Conservation (phyloP, 2,888 invertebrate genomes). For the Sicus ferrugineus region DNA sequence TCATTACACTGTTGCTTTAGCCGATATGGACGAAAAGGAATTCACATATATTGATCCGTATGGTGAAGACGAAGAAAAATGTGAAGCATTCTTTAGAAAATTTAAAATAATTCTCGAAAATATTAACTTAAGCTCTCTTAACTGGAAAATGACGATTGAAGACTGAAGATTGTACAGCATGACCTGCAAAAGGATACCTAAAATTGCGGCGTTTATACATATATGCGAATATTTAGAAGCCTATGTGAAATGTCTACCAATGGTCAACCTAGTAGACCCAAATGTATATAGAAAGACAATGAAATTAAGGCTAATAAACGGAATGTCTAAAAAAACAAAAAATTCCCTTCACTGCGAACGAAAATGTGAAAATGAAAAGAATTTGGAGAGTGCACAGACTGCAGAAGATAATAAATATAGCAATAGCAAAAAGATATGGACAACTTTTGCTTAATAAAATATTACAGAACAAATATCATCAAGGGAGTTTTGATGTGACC, state of each 20-base stretch:
- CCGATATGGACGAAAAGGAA: not conserved
- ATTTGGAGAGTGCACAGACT: not conserved
- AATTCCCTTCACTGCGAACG: not conserved
- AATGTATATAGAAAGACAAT: not conserved
- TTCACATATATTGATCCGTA: constrained; percentile 4
- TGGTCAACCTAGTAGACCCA: not conserved
- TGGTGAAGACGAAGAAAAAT: not conserved
- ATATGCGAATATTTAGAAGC: not conserved
- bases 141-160: not conserved
- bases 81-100: not conserved
- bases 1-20: not conserved
- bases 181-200: not conserved
- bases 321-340: not conserved
- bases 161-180: not conserved
- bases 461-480: too few relatives aligned
- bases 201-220: not conserved
- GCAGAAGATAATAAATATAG: not conserved
- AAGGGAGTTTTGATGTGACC: too few relatives aligned
- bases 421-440: too few relatives aligned
- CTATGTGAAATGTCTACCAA: not conserved
- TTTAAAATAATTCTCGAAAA: not conserved
- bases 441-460: not conserved
- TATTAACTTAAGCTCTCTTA: not conserved
- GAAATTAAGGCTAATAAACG: not conserved
- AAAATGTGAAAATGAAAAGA: not conserved